phyloP scores from a whole-genome alignment of 2,797 vertebrate species.

The Monodelphis domestica region DNA sequence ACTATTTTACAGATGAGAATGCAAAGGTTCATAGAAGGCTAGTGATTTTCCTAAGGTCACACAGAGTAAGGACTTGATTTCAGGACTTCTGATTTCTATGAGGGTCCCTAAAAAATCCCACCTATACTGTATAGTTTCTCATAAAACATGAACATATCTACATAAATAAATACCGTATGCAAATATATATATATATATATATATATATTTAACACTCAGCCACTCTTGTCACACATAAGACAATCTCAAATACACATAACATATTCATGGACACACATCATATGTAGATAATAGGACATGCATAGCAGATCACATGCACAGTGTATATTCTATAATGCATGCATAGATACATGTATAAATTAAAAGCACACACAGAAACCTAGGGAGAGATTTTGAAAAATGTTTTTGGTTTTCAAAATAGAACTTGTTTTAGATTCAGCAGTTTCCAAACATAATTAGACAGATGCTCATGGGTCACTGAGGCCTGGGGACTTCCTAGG shows the following conservation, averaged over 20 bases:
- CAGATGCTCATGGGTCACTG: background rate
- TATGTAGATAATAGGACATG: background rate
- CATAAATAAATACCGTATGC: background rate
- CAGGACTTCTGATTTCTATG: background rate
- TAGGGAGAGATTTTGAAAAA: background rate
- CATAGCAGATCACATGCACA: background rate
- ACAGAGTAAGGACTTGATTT: background rate
- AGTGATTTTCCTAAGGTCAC: background rate
- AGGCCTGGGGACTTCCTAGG: background rate
- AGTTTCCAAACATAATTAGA: background rate
- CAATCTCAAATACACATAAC: background rate
- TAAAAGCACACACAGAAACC: background rate
- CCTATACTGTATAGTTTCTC: background rate
- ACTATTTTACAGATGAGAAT: background rate
- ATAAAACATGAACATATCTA: background rate
- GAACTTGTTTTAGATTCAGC: background rate
- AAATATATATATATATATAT: background rate
- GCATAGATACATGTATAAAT: background rate
- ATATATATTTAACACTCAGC: background rate
- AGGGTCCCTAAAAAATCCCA: background rate
- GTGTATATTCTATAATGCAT: background rate
- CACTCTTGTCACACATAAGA: background rate
- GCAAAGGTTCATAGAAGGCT: background rate
- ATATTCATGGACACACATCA: background rate
- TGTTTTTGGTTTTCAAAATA: background rate